Base-by-base conservation (phyloP, 2,888 invertebrate species). In the Xanthia icteritia region DNA sequence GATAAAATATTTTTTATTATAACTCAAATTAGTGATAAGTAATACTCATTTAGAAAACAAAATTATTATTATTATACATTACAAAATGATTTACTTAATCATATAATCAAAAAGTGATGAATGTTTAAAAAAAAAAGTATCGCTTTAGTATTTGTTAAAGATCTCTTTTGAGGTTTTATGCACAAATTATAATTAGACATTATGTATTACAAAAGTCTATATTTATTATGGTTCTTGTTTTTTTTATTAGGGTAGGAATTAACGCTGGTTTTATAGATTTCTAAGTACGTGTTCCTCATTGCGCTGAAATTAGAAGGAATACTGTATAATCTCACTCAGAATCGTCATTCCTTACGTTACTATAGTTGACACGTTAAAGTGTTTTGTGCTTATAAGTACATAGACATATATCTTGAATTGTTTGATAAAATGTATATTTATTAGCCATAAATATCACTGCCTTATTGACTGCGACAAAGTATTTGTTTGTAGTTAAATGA, bases 11-110 rank as follows among this genome's bases (percentile, higher is more conserved):
- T 81, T 81, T 81, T 81, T 86, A 88, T 75, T 88, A 82, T 80
- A 78, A 86, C 76, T 86, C 60, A 73, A 87, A 77, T 82, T 89
- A 90, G 86, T 86, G 79, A 86, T 89, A 88, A 86, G 88, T 82
- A 89, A 89, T 90, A 90, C 90, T 90, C 90, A 86, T 87, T 83
- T 84, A 82, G 84, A 73, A 76, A 77, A 81, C 80, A 87, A 79
- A 80, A 84, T 65, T 82, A 76, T 81, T 81, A 81, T 78, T 84
- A 83, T 78, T 77, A 79, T 76, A 81, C 63, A 78, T 81, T 78
- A 78, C 48, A 67, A 77, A 82, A 78, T 77, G 64, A 72, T 79
- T 81, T 75, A 81, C 83, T 78, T 74, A 78, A 86, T 81, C 69
- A 78, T 74, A 70, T 74, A 70, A 80, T 61, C 63, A 42, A 81